phyloP scores from a whole-genome alignment of 2,888 invertebrate genomes.

The Ceriagrion tenellum region DNA sequence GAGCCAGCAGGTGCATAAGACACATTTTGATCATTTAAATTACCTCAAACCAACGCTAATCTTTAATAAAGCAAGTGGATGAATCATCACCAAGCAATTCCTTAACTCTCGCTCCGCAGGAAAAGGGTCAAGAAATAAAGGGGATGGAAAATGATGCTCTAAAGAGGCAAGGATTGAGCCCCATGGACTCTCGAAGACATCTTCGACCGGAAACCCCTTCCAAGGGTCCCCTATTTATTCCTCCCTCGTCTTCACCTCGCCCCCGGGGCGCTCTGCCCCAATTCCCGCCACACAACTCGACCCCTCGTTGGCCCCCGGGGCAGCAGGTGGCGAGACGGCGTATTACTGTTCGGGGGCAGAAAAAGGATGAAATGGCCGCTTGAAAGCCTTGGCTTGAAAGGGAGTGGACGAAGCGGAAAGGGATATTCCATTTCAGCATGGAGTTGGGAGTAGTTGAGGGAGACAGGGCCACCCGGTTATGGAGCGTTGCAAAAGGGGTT shows the following conservation, averaged over 20 bases:
- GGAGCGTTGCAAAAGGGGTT: not conserved
- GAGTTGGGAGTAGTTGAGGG: not conserved
- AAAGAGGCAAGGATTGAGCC: not conserved
- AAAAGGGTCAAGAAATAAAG: not conserved
- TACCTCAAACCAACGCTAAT: no score
- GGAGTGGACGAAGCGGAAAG: slow-evolving; percentile 1
- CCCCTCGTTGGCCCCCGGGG: not conserved
- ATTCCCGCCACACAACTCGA: not conserved
- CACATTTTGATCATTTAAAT: no score
- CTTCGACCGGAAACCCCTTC: not conserved
- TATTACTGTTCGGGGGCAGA: not conserved
- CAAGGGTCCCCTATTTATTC: not conserved
- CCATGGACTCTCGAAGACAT: not conserved
- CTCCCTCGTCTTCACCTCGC: not conserved
- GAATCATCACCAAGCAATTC: not conserved
- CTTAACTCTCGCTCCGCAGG: not conserved
- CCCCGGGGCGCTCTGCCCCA: not conserved
- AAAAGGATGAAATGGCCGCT: not conserved
- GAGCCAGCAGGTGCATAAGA: no score
- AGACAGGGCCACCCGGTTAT: not conserved
- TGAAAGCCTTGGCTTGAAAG: not conserved
- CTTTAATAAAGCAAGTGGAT: not conserved
- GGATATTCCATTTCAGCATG: not conserved
- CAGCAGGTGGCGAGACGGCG: slow-evolving; percentile 20
- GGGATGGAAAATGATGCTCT: not conserved